Percentiles rank a stretch among this genome's conserved stretches.
Evolutionary conservation across 2,888 invertebrate genomes (phyloP).

Genomic region (Villa cingulata): DNA sequence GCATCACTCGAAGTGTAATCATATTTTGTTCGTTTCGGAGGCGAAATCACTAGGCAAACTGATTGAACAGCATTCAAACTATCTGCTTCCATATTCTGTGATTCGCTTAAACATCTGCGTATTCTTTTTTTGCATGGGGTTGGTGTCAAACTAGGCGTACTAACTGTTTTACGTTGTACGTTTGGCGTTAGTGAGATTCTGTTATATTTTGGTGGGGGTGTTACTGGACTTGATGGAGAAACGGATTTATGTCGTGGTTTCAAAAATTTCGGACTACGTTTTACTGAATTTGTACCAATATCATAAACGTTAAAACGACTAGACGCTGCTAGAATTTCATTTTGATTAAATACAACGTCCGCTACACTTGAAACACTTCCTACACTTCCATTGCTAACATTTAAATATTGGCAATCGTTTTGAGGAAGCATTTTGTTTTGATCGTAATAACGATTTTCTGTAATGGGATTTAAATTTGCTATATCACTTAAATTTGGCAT

Average conservation of each 20-base stretch:
- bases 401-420: constrained; percentile 14
- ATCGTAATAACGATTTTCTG: constrained; percentile 32
- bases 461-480: constrained; percentile 30
- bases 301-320: constrained; percentile 35
- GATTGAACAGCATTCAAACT: background rate
- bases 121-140: background rate
- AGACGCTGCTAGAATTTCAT: constrained; percentile 34
- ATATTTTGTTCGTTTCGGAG: constrained; percentile 29
- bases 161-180: background rate
- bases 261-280: background rate
- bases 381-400: constrained; percentile 12
- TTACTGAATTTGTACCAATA: background rate
- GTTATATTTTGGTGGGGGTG: background rate
- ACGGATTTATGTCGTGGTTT: background rate
- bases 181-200: background rate
- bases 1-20: constrained; percentile 13
- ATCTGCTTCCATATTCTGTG: background rate
- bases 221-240: background rate
- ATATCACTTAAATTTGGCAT: constrained; percentile 36
- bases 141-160: background rate
- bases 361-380: constrained; percentile 22
- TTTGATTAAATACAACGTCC: constrained; percentile 29
- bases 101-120: background rate
- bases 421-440: background rate
- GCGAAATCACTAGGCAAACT: constrained; percentile 20